phyloP scores from a whole-genome alignment of 2,888 invertebrate species.

The Himalopsyche japonica region DNA sequence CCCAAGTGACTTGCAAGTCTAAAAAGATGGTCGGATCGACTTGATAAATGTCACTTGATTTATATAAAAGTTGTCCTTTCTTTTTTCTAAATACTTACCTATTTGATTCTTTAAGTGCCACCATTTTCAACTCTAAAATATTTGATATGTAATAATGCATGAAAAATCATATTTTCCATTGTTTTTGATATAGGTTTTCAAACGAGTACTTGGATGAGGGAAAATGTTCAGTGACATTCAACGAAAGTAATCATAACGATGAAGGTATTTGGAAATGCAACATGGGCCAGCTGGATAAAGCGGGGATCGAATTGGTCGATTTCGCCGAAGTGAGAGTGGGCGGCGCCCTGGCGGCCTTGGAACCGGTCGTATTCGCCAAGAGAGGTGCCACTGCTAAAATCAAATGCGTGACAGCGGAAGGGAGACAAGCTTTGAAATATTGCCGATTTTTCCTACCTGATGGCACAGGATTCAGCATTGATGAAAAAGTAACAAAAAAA shows the following conservation, averaged over 20 bases:
- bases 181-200: slow-evolving; percentile 48
- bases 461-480: slow-evolving; percentile 51
- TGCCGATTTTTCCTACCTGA: slow-evolving; percentile 55
- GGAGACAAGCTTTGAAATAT: slow-evolving; percentile 52
- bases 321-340: slow-evolving; percentile 51
- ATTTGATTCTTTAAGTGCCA: too few species aligned
- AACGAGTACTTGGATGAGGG: slow-evolving; percentile 53
- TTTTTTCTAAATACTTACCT: too few species aligned
- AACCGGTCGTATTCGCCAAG: slow-evolving; percentile 44
- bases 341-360: slow-evolving; percentile 52
- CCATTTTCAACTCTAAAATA: too few species aligned
- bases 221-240: slow-evolving; percentile 55
- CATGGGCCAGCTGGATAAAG: slow-evolving; percentile 50
- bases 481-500: slow-evolving; percentile 49
- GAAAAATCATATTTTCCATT: too few species aligned
- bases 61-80: too few species aligned
- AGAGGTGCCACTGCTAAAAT: slow-evolving; percentile 47
- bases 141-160: too few species aligned
- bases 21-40: too few species aligned
- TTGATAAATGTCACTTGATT: too few species aligned
- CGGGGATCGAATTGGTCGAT: slow-evolving; percentile 51
- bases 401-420: slow-evolving; percentile 54
- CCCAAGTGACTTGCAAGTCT: too few species aligned
- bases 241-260: slow-evolving; percentile 46
- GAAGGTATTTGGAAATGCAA: slow-evolving; percentile 57